These are phyloP conservation scores for Lapara coniferarum DNA, from an alignment of 2,888 invertebrate species.

Conservation along the genomic window DNA sequence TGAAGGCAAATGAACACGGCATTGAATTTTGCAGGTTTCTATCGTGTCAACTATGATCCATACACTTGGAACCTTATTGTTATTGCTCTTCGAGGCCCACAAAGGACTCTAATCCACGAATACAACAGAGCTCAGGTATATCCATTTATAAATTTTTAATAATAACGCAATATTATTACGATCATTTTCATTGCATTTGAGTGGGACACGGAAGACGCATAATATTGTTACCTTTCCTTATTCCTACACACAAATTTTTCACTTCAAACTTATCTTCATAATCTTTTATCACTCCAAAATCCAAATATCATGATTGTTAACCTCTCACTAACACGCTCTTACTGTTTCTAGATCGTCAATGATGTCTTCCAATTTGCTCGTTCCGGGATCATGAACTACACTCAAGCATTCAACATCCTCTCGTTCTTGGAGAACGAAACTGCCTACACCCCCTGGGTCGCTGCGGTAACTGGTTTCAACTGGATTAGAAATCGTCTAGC, in stretches of 20 bases:
- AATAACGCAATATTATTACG: too few relatives aligned
- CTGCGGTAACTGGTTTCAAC: conserved; percentile 83
- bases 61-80: conserved; percentile 82
- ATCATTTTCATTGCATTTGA: too few relatives aligned
- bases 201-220: too few relatives aligned
- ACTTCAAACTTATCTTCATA: too few relatives aligned
- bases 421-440: conserved; percentile 87
- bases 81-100: conserved; percentile 62
- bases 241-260: too few relatives aligned
- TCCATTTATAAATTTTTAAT: not conserved
- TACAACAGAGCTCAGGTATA: conserved; percentile 88
- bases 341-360: conserved; percentile 85
- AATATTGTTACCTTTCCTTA: too few relatives aligned
- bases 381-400: conserved; percentile 84
- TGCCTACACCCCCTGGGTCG: conserved; percentile 91
- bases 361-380: conserved; percentile 91
- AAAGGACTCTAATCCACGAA: conserved; percentile 79
- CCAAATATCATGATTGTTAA: too few relatives aligned
- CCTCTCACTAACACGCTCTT: too few relatives aligned
- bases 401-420: conserved; percentile 85
- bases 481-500: conserved; percentile 75
- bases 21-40: conserved; percentile 78
- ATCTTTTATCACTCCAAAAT: too few relatives aligned
- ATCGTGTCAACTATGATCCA: conserved; percentile 86
- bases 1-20: not conserved